phyloP scores from a whole-genome alignment of 35 echinoderm and acorn worm species.

The Holothuria glaberrima region DNA sequence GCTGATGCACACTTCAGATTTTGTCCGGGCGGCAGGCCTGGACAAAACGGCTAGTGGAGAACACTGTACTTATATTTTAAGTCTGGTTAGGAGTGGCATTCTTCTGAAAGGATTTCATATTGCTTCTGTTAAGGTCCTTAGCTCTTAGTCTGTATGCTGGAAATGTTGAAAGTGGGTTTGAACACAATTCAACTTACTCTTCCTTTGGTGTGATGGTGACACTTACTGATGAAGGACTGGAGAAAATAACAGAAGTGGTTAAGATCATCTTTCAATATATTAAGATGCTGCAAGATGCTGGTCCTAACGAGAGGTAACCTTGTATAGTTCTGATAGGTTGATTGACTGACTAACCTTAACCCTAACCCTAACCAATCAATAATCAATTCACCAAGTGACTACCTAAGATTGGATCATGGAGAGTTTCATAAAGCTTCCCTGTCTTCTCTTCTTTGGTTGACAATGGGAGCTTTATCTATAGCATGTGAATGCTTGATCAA shows the following conservation, averaged over 20 bases:
- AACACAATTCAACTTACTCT: conserved; percentile 83
- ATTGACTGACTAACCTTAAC: neutral
- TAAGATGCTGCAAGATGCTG: conserved; percentile 87
- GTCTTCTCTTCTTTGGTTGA: too few relatives aligned
- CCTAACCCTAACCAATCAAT: too few relatives aligned
- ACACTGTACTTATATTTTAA: too few relatives aligned
- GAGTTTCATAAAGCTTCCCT: too few relatives aligned
- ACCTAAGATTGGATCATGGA: too few relatives aligned
- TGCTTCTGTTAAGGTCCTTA: conserved; percentile 53
- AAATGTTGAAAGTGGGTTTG: conserved; percentile 83
- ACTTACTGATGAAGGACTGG: conserved; percentile 74
- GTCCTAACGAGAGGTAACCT: conserved; percentile 83
- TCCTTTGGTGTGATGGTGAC: conserved; percentile 66
- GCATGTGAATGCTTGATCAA: neutral
- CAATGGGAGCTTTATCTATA: too few relatives aligned
- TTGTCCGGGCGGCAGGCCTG: too few relatives aligned
- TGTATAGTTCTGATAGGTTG: neutral
- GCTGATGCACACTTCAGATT: too few relatives aligned
- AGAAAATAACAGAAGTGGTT: conserved; percentile 77
- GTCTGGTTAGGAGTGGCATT: too few relatives aligned
- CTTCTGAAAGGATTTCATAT: too few relatives aligned
- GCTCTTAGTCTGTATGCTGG: conserved; percentile 81
- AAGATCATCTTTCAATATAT: conserved; percentile 95
- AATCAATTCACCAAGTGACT: neutral
- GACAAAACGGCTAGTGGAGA: too few relatives aligned